Percentiles rank a stretch among this genome's conserved stretches.
phyloP scores from a whole-genome alignment of 2,113 vertebrate species.

The Vidua chalybeata region DNA sequence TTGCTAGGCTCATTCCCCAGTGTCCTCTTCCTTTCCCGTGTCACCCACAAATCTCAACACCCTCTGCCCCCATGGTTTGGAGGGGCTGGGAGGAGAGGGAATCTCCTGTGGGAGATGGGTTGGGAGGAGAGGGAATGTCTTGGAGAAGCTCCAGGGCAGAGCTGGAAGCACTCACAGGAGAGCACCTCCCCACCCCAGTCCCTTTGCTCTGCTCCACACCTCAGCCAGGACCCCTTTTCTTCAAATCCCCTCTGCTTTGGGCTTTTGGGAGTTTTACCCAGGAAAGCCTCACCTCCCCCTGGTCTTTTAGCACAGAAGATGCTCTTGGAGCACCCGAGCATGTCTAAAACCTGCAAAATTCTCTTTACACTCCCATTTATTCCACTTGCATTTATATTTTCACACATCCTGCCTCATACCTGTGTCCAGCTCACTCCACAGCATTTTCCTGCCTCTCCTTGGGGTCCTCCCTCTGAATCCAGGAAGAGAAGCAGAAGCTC shows the following conservation, averaged over 20 bases:
- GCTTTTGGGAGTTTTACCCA: not conserved
- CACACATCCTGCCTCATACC: accelerated
- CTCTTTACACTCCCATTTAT: not conserved
- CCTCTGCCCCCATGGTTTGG: accelerated
- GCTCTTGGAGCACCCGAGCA: not conserved
- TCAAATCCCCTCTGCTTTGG: not conserved
- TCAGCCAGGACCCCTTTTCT: not conserved
- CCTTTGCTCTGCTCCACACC: not conserved
- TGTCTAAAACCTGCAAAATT: not conserved
- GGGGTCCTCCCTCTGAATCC: not conserved
- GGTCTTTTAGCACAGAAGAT: not conserved
- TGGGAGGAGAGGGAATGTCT: not conserved
- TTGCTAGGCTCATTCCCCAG: not conserved
- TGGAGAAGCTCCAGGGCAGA: not conserved
- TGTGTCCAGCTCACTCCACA: not conserved
- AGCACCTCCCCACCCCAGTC: not conserved
- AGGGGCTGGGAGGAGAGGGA: not conserved
- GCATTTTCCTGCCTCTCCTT: not conserved
- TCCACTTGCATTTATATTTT: not conserved
- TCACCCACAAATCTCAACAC: accelerated
- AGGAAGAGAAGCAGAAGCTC: not conserved
- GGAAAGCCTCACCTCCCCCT: not conserved
- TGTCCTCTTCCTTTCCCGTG: accelerated
- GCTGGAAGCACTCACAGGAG: not conserved
- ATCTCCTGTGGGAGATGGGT: not conserved